Percentiles rank a stretch among this genome's conserved stretches.
Evolutionary conservation across 2,113 vertebrate genomes (phyloP).

Genomic region (Macaca mulatta): DNA sequence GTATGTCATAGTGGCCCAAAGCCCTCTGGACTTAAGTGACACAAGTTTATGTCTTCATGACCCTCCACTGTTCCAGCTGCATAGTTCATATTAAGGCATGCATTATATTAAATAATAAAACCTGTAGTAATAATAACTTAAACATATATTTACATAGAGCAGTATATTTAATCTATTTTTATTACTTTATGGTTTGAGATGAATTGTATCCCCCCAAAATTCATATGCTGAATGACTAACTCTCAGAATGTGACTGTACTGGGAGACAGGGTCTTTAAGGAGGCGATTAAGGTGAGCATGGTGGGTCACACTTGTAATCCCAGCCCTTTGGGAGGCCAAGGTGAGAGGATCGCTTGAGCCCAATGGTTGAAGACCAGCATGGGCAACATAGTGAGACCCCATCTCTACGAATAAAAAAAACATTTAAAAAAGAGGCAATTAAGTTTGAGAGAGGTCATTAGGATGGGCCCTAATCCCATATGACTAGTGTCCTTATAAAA

Average conservation of each 20-base stretch:
- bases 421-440: not conserved
- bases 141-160: not conserved
- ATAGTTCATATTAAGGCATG: not conserved
- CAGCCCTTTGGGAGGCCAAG: no score
- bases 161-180: not conserved
- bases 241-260: not conserved
- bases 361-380: no score
- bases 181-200: not conserved
- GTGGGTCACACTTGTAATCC: no score
- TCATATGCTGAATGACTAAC: not conserved
- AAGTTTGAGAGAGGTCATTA: not conserved
- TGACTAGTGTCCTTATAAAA: not conserved
- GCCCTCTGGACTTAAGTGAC: not conserved
- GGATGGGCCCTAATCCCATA: not conserved
- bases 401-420: no score
- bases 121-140: not conserved
- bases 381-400: no score
- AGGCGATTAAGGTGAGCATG: not conserved
- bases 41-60: not conserved
- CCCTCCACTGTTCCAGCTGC: not conserved
- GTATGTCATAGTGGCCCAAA: not conserved
- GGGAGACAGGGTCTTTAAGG: not conserved
- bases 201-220: not conserved
- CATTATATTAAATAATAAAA: not conserved
- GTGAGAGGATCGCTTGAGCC: no score